Conservation (phyloP, 2,888 invertebrate genomes). For the Hylaea fasciaria region DNA sequence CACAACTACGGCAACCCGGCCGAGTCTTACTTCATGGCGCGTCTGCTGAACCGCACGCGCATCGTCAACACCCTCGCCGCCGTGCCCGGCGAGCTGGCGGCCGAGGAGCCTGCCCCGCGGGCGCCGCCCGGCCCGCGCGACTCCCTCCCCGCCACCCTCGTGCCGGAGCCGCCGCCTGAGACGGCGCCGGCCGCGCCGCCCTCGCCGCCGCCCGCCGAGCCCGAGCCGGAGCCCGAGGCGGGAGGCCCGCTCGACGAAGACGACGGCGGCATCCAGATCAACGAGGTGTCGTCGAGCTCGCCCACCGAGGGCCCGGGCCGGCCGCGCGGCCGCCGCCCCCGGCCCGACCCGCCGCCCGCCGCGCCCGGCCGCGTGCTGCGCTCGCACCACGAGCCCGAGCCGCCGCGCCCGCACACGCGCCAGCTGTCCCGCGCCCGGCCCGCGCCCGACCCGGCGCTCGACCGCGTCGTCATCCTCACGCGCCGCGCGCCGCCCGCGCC, state of each 20-base stretch:
- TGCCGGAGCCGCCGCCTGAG: constrained; percentile 24
- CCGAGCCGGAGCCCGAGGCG: constrained; percentile 38
- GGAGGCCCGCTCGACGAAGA: constrained; percentile 44
- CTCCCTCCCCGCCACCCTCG: constrained; percentile 40
- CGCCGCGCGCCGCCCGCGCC: constrained; percentile 55
- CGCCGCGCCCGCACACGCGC: constrained; percentile 64
- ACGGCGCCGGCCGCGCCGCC: constrained; percentile 41
- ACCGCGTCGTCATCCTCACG: constrained; percentile 70
- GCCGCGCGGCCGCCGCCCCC: constrained; percentile 60
- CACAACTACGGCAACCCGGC: constrained; percentile 79
- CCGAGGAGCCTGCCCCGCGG: constrained; percentile 38
- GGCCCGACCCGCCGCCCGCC: constrained; percentile 50
- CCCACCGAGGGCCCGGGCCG: constrained; percentile 73
- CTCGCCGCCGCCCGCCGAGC: constrained; percentile 34
- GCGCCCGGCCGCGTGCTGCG: constrained; percentile 73
- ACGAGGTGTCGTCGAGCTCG: constrained; percentile 88
- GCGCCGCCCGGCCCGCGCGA: constrained; percentile 43
- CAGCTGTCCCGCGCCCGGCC: constrained; percentile 46
- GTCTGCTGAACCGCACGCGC: constrained; percentile 70
- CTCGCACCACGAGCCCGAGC: constrained; percentile 72
- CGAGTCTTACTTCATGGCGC: constrained; percentile 79
- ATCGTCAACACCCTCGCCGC: constrained; percentile 73
- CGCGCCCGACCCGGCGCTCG: constrained; percentile 47
- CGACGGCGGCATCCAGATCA: constrained; percentile 86
- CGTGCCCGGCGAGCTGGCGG: constrained; percentile 71